phyloP scores from a whole-genome alignment of 2,888 invertebrate genomes.

The Periphyllus acericola region DNA sequence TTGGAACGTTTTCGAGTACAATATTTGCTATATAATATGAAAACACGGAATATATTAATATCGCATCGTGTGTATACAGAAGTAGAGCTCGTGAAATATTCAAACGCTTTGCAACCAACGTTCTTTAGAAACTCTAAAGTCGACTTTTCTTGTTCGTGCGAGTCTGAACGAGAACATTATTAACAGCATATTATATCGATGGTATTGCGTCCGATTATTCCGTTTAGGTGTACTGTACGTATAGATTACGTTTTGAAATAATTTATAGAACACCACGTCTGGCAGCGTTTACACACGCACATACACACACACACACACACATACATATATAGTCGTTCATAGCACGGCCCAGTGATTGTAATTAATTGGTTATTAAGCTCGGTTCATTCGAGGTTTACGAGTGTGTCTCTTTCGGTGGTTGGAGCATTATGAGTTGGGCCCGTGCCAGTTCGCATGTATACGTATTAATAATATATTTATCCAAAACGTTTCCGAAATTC shows the following conservation, averaged over 20 bases:
- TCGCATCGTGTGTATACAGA: too few species aligned
- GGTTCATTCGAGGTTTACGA: conserved; percentile 12
- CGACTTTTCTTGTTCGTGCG: background rate
- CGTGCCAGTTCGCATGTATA: background rate
- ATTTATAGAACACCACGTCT: conserved; percentile 13
- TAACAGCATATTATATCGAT: background rate
- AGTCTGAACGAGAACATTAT: too few species aligned
- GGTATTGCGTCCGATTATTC: conserved; percentile 17
- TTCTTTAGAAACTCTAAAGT: background rate
- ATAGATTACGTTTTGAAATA: conserved; percentile 37
- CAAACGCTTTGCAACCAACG: background rate
- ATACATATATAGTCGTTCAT: background rate
- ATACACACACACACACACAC: background rate
- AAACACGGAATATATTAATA: too few species aligned
- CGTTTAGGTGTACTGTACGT: background rate
- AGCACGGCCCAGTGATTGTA: background rate
- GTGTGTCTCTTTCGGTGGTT: conserved; percentile 20
- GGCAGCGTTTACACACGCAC: background rate
- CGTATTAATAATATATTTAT: background rate
- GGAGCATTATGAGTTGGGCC: conserved; percentile 24
- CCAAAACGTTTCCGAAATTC: too few species aligned
- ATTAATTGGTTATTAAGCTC: conserved; percentile 55
- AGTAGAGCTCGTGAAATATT: background rate
- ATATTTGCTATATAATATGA: too few species aligned
- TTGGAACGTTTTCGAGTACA: background rate